Base-by-base conservation (phyloP, 2,888 invertebrate species). In the Eristalis arbustorum region DNA sequence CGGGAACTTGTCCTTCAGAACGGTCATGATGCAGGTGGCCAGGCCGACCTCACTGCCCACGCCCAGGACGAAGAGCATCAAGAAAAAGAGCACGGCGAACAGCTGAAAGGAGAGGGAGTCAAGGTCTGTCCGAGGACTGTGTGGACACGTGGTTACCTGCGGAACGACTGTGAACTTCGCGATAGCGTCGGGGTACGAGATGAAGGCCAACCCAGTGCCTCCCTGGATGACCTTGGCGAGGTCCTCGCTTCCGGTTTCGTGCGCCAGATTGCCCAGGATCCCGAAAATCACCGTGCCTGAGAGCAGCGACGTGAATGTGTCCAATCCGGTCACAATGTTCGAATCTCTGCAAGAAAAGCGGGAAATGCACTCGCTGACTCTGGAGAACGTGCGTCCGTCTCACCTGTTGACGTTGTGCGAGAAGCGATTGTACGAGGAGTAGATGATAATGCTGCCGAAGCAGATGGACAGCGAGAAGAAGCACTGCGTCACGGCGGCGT, bases 271-370 rank as follows among this genome's bases (percentile, higher is more conserved):
- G 0, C 97, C 97, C 62, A 97, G 93, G 85, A 97, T 96, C 5
- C 96, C 96, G 90, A 97, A 97, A 85, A 97, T 97, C 1, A 97
- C 97, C 81, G 96, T 94, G 2, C 97, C 97, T 0, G 97, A 97
- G 42, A 97, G 93, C 40, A 97, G 91, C 88, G 97, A 97, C 0
- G 97, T 97, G 89, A 96, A 95, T 0, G 97, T 97, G 90, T 97
- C 97, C 90, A 97, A 91, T 0, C 96, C 95, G 5, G 97, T 96
- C 11, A 97, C 96, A 82, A 97, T 96, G 92, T 96, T 94, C 0
- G 96, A 95, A 90, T 97, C 97, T 89, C 96, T 96, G 91, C 34
- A n/a, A n/a, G 22, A n/a, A 31, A 56, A 22, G 22, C 1, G 1
- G 3, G 2, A 34, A 37, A 1, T 42, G 64, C 3, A 59, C 37